Evolutionary conservation across 2,888 invertebrate species (phyloP), one percentile per base, ranked within the genome.

Genomic region (Limenitis arthemis): DNA sequence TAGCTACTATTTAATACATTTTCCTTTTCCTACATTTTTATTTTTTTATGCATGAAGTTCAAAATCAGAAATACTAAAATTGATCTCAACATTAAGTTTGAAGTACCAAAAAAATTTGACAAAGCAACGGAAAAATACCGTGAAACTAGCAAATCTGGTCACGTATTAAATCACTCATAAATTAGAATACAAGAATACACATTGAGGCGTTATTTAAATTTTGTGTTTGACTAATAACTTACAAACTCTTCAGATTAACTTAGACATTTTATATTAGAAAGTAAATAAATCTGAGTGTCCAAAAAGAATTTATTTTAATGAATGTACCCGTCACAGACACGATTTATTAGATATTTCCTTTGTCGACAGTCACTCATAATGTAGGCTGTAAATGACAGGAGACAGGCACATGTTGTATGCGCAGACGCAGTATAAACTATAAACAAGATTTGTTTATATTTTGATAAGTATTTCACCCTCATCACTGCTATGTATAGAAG

Each of bases 381-480:
- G 20, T 20, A 4, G 20, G 20, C 20, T 20, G 20, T 20, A 20
- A 20, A 20, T 20, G 20, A 20, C 20, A 20, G 20, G 20, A 20
- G 20, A 20, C 20, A 20, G 20, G 20, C 20, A 20, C 20, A 20
- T 20, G 20, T 20, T 7, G 11, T 44, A 36, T 40, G 31, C 38
- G 38, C 6, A 33, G 20, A 34, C 34, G 34, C 34, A 44, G n/a
- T 44, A 9, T 44, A 4, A 44, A 11, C 34, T 37, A 43, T 48
- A 7, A 36, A 51, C 40, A 40, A 5, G 11, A 11, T 36, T 40
- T 51, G 51, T 51, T 33, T 51, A 46, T 46, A 39, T 40, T 30
- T 11, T 51, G 51, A 51, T 51, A 51, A 51, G 11, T 41, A 33
- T 41, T 46, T 51, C 34, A 51, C 34, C 44, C 36, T 44, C 30